Evolutionary conservation across 2,888 invertebrate species (phyloP), one percentile per base, ranked within the genome.

Genomic region (Hypomecis punctinalis): DNA sequence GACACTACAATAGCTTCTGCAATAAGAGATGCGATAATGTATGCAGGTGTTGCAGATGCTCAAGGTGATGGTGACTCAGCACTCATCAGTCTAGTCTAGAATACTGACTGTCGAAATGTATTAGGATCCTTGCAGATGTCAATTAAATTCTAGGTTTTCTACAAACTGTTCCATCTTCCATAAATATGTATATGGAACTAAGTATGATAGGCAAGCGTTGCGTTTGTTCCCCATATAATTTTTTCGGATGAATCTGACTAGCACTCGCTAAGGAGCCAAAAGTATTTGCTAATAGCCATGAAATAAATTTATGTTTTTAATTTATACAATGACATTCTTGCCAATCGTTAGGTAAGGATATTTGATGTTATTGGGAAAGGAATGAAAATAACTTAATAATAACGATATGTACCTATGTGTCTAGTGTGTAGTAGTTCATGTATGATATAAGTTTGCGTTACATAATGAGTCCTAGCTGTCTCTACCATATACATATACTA

Each of bases 1-100:
- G 64, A 63, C 61, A 60, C 79, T 83, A 91, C 90, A 92, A 91
- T 90, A 76, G 86, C 78, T 81, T 84, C 84, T 86, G 89, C 89
- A 90, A 88, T 81, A 84, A 64, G 55, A 63, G 63, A 66, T 68
- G 70, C 69, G 68, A 75, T 89, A 85, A 87, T 85, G 74, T 86
- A 89, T 88, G 87, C 89, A 82, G 78, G 74, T 76, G 85, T 88
- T 89, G 86, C 87, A 88, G 70, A 79, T 57, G 11, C 75, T 78
- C 89, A 89, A 90, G 89, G 90, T 86, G 84, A 70, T 70, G 79
- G 83, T 86, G 60, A 86, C 82, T 86, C 87, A 89, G 81, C 63
- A 23, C 23, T 23, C 23, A 23, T 23, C 23, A 3, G 23, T 23
- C 23, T 23, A 10, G 35, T 10, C 42, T 52, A 62, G 43, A 43